Percentiles rank a stretch among this genome's conserved stretches.
Conservation (phyloP, 2,888 invertebrate species). For the Sialis lutaria region DNA sequence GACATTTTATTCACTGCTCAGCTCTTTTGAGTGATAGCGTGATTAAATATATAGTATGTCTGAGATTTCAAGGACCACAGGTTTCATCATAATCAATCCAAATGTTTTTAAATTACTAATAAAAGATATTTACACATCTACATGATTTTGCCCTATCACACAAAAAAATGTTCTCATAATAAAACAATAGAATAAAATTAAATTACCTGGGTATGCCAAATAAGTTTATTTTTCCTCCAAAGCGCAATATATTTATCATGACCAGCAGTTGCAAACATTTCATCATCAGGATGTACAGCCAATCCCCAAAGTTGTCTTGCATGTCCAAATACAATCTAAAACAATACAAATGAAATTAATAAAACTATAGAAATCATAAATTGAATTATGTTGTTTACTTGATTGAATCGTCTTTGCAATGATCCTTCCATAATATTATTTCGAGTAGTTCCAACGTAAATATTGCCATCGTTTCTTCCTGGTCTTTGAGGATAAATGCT, state of each 20-base stretch:
- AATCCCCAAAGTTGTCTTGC: slow-evolving; percentile 75
- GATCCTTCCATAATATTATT: slow-evolving; percentile 85
- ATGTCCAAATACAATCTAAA: slow-evolving; percentile 69
- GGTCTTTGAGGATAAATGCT: slow-evolving; percentile 79
- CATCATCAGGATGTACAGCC: slow-evolving; percentile 79
- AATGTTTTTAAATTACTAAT: too few species aligned
- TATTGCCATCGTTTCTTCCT: slow-evolving; percentile 74
- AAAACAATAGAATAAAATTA: too few species aligned
- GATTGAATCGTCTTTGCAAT: slow-evolving; percentile 71
- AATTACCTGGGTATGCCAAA: slow-evolving; percentile 68
- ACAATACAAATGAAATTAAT: slow-evolving; percentile 6
- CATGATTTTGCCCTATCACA: too few species aligned
- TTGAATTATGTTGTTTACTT: slow-evolving; percentile 24
- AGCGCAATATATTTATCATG: slow-evolving; percentile 79
- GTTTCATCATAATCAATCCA: too few species aligned
- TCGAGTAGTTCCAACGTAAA: slow-evolving; percentile 79
- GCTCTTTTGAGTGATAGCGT: too few species aligned
- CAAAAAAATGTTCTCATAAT: too few species aligned
- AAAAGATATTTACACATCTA: too few species aligned
- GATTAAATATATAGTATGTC: too few species aligned
- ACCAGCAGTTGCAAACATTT: slow-evolving; percentile 82
- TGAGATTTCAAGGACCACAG: too few species aligned
- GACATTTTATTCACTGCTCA: background rate
- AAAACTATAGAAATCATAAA: background rate
- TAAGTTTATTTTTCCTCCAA: slow-evolving; percentile 76